These are phyloP conservation scores for Sinella curviseta DNA, from an alignment of 1,140 invertebrate genomes.

Conservation along the genomic window DNA sequence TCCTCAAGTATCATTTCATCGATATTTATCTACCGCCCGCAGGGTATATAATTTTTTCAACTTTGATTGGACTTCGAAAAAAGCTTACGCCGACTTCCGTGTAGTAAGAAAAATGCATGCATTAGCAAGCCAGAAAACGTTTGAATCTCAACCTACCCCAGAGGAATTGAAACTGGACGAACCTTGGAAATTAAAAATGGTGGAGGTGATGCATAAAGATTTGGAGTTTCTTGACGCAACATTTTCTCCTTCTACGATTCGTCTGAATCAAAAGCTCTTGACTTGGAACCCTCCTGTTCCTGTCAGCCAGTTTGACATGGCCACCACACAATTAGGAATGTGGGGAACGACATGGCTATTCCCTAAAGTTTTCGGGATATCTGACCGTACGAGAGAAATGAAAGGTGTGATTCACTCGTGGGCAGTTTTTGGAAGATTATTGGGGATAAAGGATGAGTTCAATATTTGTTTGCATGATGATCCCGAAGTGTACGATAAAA, in stretches of 20 bases:
- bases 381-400: slow-evolving; percentile 11
- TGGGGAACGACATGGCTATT: slow-evolving; percentile 34
- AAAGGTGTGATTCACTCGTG: slow-evolving; percentile 44
- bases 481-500: slow-evolving; percentile 25
- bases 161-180: not conserved
- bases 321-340: slow-evolving; percentile 43
- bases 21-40: slow-evolving; percentile 17
- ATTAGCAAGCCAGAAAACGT: not conserved
- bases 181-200: not conserved
- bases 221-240: slow-evolving; percentile 24
- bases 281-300: slow-evolving; percentile 32
- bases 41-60: slow-evolving; percentile 19
- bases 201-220: slow-evolving; percentile 29
- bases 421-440: slow-evolving; percentile 35
- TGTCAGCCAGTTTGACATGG: slow-evolving; percentile 46
- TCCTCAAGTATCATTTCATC: not conserved
- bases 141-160: not conserved
- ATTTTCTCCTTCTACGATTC: slow-evolving; percentile 13
- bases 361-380: slow-evolving; percentile 29
- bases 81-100: slow-evolving; percentile 14
- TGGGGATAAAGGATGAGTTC: slow-evolving; percentile 45
- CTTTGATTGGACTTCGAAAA: not conserved
- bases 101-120: slow-evolving; percentile 31
- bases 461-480: slow-evolving; percentile 39
- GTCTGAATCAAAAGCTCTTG: too few species aligned